phyloP scores from a whole-genome alignment of 2,113 vertebrate genomes.

The Rhea pennata region DNA sequence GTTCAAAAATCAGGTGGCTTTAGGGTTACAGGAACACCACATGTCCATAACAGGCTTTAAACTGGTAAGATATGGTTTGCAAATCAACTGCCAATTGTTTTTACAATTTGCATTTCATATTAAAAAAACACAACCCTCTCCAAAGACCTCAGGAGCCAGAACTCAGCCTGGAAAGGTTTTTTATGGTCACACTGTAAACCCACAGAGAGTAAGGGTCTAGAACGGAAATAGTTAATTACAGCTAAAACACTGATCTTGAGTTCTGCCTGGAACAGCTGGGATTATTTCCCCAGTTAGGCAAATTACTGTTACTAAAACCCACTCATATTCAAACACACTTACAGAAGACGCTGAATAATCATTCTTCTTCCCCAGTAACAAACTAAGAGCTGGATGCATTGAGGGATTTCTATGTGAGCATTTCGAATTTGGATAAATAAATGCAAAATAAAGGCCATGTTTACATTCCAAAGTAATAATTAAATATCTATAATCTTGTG shows the following conservation, averaged over 20 bases:
- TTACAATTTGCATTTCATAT: neutral
- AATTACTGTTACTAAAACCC: constrained; percentile 20
- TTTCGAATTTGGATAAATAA: constrained; percentile 22
- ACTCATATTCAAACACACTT: neutral
- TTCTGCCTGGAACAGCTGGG: neutral
- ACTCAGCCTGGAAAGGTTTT: constrained; percentile 29
- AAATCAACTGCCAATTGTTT: neutral
- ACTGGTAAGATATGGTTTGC: neutral
- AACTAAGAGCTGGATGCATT: neutral
- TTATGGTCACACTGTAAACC: neutral
- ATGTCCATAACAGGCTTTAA: neutral
- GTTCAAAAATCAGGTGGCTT: neutral
- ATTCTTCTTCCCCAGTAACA: neutral
- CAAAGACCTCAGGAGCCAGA: neutral
- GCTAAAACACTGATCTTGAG: neutral
- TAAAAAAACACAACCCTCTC: neutral
- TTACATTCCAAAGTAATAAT: constrained; percentile 40
- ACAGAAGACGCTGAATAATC: neutral
- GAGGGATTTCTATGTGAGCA: neutral
- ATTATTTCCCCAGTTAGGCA: neutral
- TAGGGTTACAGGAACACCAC: neutral
- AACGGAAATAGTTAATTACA: neutral
- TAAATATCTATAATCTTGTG: neutral
- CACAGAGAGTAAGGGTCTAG: neutral
- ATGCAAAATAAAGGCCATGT: neutral